Evolutionary conservation across 2,113 vertebrate species (phyloP).

Genomic region (Ardeotis arabs): DNA sequence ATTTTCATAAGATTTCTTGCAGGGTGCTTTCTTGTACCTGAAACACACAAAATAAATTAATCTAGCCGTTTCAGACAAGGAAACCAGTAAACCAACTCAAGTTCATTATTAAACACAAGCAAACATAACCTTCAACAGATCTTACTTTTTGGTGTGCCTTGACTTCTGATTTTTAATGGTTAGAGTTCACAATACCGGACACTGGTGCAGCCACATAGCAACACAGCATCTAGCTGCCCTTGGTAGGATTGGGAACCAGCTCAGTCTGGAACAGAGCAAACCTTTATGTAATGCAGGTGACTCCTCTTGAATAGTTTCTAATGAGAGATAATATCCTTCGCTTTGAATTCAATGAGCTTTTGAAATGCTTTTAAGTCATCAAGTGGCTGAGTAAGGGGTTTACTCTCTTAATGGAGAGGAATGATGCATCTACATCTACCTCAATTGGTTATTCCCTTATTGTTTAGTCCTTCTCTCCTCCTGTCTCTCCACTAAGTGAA

Average conservation of each 20-base stretch:
- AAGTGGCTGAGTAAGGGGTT: neutral
- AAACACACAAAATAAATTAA: neutral
- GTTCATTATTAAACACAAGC: neutral
- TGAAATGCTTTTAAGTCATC: neutral
- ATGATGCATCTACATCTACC: neutral
- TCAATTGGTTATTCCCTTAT: neutral
- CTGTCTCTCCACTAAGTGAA: neutral
- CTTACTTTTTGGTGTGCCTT: neutral
- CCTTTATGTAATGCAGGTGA: neutral
- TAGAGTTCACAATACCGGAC: neutral
- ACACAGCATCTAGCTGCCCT: accelerated
- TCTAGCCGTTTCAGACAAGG: neutral
- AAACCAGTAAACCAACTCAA: neutral
- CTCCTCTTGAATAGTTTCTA: neutral
- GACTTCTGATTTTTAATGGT: neutral
- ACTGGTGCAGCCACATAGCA: neutral
- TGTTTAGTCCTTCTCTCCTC: neutral
- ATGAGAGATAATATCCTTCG: neutral
- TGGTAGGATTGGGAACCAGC: neutral
- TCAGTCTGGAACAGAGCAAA: neutral
- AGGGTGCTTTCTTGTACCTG: neutral
- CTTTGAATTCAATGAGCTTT: neutral
- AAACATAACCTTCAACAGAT: neutral
- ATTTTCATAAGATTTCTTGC: neutral
- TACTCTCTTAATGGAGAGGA: neutral